Percentiles rank a stretch among this genome's conserved stretches.
Conservation (phyloP, 1,140 invertebrate genomes). For the Heterodera carotae region DNA sequence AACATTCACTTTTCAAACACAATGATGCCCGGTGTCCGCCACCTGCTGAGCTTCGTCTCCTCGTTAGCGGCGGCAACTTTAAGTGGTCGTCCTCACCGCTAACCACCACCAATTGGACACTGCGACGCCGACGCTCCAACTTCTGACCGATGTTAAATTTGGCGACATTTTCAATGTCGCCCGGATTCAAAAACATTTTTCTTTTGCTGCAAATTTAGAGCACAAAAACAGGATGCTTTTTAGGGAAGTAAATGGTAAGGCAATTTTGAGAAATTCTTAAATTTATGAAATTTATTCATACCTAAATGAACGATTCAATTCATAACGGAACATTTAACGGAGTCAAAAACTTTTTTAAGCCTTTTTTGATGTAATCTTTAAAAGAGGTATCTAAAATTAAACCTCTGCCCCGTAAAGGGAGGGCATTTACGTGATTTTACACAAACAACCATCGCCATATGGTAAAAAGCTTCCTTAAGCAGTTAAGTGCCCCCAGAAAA, state of each 20-base stretch:
- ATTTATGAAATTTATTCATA: no score
- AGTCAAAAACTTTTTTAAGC: no score
- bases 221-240: not conserved
- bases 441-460: not conserved
- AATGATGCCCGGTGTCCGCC: no score
- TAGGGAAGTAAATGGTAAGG: not conserved
- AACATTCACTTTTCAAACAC: not conserved
- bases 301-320: no score
- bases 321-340: no score
- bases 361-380: no score
- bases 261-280: not conserved
- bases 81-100: not conserved
- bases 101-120: not conserved
- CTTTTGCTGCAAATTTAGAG: not conserved
- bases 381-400: no score
- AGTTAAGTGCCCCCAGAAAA: not conserved
- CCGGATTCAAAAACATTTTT: not conserved
- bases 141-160: not conserved
- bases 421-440: not conserved
- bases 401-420: no score
- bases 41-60: not conserved
- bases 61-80: not conserved
- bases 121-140: not conserved
- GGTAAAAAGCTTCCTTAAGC: constrained; percentile 1
- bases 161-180: not conserved